These are phyloP conservation scores for Cyphomyrmex costatus DNA, from an alignment of 1,140 invertebrate genomes.

Conservation along the genomic window DNA sequence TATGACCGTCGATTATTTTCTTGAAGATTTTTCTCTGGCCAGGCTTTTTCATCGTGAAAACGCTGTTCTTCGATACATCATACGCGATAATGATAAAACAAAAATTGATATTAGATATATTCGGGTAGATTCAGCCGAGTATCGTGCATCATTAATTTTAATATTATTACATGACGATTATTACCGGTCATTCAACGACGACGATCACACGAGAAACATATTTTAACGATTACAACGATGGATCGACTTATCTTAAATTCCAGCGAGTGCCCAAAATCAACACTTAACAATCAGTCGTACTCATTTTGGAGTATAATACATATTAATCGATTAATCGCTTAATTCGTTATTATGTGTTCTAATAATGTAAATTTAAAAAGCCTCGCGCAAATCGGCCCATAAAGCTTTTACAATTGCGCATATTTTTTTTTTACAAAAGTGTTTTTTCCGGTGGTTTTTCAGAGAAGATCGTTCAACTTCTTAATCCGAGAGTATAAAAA, in stretches of 20 bases:
- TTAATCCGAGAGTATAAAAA: not conserved
- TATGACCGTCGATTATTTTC: not conserved
- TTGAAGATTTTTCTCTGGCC: not conserved
- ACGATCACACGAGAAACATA: constrained; percentile 4
- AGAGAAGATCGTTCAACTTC: not conserved
- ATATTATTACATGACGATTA: constrained; percentile 6
- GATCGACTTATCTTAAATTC: constrained; percentile 13
- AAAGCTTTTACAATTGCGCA: not conserved
- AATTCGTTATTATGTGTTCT: constrained; percentile 36
- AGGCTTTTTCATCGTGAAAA: not conserved
- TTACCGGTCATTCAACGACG: constrained; percentile 27
- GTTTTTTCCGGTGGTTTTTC: not conserved
- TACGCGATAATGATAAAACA: not conserved
- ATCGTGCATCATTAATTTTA: not conserved
- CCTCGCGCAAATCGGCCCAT: constrained; percentile 40
- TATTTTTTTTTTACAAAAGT: constrained; percentile 11
- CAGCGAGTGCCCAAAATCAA: constrained; percentile 14
- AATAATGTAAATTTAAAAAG: constrained; percentile 27
- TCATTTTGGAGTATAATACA: constrained; percentile 22
- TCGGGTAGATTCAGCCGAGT: not conserved
- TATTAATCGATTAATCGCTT: constrained; percentile 51
- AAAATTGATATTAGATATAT: not conserved
- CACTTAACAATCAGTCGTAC: constrained; percentile 51
- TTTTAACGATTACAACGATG: not conserved
- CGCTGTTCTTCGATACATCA: not conserved